Conservation (phyloP, 2,888 invertebrate species). For the Cheilosia grossa region DNA sequence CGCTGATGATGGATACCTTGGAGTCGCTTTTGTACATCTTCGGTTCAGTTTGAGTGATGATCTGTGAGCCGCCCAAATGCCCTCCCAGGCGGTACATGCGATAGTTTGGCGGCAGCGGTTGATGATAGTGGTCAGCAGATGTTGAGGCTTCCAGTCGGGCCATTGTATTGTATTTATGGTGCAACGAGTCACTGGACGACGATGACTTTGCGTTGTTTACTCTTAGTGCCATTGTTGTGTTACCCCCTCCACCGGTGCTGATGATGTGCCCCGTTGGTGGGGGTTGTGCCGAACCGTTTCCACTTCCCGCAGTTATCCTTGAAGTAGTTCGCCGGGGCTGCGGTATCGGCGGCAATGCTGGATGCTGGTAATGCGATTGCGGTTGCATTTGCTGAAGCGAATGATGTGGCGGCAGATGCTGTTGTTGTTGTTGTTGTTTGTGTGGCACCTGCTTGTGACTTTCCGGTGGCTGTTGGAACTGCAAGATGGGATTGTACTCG, state of each 20-base stretch:
- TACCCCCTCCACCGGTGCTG: constrained; percentile 9
- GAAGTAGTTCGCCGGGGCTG: constrained; percentile 66
- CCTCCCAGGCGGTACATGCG: constrained; percentile 80
- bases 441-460: constrained; percentile 76
- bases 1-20: constrained; percentile 82
- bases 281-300: constrained; percentile 16
- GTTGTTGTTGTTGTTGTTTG: constrained; percentile 76
- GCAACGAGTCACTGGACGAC: constrained; percentile 83
- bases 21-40: constrained; percentile 83
- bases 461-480: constrained; percentile 79
- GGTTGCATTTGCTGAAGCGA: constrained; percentile 61
- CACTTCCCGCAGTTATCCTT: constrained; percentile 50
- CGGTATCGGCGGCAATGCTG: constrained; percentile 61
- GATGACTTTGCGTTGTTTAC: constrained; percentile 82
- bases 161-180: constrained; percentile 81
- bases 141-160: constrained; percentile 79
- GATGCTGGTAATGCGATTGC: constrained; percentile 71
- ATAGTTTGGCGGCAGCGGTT: constrained; percentile 64
- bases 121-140: constrained; percentile 77
- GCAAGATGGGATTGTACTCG: constrained; percentile 82
- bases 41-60: constrained; percentile 80
- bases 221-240: constrained; percentile 39
- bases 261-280: constrained; percentile 50
- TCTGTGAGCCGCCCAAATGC: constrained; percentile 81
- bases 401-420: constrained; percentile 69